These are phyloP conservation scores for Hipparchia sbordonii DNA, from an alignment of 2,888 invertebrate genomes.

Conservation along the genomic window DNA sequence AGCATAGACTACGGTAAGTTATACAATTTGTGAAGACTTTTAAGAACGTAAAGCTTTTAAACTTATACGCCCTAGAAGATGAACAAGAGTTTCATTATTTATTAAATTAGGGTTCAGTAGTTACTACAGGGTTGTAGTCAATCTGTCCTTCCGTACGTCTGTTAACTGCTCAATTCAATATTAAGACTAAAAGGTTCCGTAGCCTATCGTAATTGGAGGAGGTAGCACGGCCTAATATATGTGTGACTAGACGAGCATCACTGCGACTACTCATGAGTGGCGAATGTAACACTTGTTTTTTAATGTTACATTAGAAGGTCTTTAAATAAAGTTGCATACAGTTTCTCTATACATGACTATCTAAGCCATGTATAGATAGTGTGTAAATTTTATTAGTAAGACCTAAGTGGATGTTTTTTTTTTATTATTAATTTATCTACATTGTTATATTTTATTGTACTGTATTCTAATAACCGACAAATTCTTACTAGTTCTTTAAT, in stretches of 20 bases:
- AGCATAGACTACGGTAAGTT: constrained; percentile 69
- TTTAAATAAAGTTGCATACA: no score
- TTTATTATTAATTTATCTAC: no score
- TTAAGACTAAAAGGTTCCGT: constrained; percentile 66
- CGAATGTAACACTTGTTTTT: constrained; percentile 27
- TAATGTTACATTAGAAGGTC: not conserved
- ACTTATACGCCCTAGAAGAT: constrained; percentile 71
- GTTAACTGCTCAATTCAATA: constrained; percentile 77
- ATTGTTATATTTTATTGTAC: no score
- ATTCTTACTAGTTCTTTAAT: no score
- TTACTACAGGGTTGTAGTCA: constrained; percentile 73
- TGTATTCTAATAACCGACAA: no score
- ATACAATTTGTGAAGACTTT: constrained; percentile 78
- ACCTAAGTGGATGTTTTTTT: no score
- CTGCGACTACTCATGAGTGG: constrained; percentile 39
- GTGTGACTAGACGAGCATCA: constrained; percentile 43
- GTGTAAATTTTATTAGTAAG: no score
- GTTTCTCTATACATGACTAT: no score
- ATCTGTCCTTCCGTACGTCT: constrained; percentile 78
- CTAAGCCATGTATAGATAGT: no score
- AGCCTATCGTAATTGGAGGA: constrained; percentile 63
- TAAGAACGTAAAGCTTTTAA: constrained; percentile 74
- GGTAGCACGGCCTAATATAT: constrained; percentile 64
- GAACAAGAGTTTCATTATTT: constrained; percentile 61
- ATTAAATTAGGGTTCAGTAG: constrained; percentile 72